A percentile compares a stretch with the other conserved stretches of the same genome.
Evolutionary conservation across 1,140 invertebrate species (phyloP).

Genomic region (Lasaia peninsularis): DNA sequence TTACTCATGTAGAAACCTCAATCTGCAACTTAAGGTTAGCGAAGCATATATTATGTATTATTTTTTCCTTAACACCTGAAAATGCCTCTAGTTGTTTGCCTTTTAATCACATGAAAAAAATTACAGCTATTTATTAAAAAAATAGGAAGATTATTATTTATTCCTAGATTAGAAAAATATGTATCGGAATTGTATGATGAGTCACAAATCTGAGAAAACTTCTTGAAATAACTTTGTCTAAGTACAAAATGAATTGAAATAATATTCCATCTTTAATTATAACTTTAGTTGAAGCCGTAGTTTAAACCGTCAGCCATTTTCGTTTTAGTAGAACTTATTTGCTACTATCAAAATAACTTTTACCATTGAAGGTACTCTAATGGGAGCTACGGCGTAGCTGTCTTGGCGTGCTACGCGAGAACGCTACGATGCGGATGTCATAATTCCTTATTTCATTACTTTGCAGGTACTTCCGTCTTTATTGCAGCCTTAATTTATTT

Average conservation of each 20-base stretch:
- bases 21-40: too few relatives aligned
- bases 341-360: neutral
- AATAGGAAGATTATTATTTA: too few relatives aligned
- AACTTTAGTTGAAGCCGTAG: neutral
- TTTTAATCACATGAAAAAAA: too few relatives aligned
- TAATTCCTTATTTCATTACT: constrained; percentile 36
- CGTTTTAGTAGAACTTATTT: neutral
- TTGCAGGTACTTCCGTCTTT: constrained; percentile 31
- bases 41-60: too few relatives aligned
- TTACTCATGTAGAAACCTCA: too few relatives aligned
- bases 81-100: too few relatives aligned
- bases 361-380: constrained; percentile 14
- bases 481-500: constrained; percentile 16
- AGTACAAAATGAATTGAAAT: too few relatives aligned
- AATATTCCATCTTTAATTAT: too few relatives aligned
- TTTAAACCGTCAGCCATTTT: neutral
- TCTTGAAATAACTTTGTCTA: neutral
- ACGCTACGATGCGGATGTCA: constrained; percentile 28
- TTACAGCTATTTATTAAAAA: too few relatives aligned
- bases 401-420: constrained; percentile 21
- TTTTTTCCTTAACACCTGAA: too few relatives aligned
- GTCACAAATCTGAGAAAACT: neutral
- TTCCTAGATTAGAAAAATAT: too few relatives aligned
- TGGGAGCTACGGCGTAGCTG: constrained; percentile 12
- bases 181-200: too few relatives aligned